Evolutionary conservation across 2,113 vertebrate genomes (phyloP).

Genomic region (Uria aalge): DNA sequence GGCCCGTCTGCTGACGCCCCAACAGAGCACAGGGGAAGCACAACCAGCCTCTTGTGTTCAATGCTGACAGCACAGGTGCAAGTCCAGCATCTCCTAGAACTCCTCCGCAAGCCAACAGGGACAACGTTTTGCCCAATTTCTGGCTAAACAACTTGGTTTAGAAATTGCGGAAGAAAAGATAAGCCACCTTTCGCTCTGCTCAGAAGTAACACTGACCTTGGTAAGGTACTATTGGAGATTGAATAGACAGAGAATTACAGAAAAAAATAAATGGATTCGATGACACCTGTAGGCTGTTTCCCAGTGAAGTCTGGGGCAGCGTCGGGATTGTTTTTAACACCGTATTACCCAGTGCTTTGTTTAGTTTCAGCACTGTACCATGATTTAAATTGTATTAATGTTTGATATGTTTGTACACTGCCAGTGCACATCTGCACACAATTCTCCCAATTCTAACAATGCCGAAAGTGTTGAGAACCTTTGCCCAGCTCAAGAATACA

Average conservation of each 20-base stretch:
- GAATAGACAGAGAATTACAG: not conserved
- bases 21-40: not conserved
- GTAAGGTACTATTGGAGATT: not conserved
- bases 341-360: not conserved
- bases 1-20: not conserved
- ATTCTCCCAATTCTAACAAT: not conserved
- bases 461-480: not conserved
- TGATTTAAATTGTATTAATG: not conserved
- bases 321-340: not conserved
- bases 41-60: not conserved
- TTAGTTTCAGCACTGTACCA: not conserved
- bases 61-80: not conserved
- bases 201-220: not conserved
- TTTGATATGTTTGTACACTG: not conserved
- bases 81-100: not conserved
- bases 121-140: not conserved
- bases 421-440: not conserved
- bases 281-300: not conserved
- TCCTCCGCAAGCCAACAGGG: rapidly evolving
- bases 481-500: not conserved
- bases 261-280: not conserved
- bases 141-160: not conserved
- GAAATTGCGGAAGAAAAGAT: not conserved
- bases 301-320: not conserved
- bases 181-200: not conserved